Evolutionary conservation across 2,888 invertebrate genomes (phyloP).

Genomic region (Metopia argyrocephala): DNA sequence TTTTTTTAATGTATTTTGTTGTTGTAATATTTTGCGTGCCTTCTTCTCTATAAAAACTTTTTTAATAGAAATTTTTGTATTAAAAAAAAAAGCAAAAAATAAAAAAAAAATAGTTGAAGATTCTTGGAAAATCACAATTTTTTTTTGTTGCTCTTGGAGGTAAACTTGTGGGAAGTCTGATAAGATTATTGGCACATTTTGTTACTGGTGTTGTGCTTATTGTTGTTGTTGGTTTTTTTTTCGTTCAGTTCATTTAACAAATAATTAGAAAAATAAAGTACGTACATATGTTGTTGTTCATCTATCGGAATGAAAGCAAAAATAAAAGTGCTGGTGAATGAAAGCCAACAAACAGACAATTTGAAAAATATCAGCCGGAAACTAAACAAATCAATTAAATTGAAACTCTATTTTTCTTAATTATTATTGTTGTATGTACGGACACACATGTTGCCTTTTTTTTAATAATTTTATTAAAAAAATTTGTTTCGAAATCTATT

Average conservation of each 20-base stretch:
- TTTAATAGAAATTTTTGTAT: not conserved
- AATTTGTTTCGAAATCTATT: no score
- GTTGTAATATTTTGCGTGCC: not conserved
- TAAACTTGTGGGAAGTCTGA: not conserved
- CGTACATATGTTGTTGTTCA: no score
- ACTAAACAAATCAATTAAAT: slow-evolving; percentile 50
- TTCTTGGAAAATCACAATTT: not conserved
- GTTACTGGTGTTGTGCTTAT: not conserved
- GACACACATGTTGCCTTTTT: no score
- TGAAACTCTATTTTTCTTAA: not conserved
- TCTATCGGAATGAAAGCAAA: not conserved
- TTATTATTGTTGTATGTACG: not conserved
- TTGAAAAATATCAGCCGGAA: slow-evolving; percentile 15
- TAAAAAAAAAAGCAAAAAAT: no score
- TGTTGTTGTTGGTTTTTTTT: not conserved
- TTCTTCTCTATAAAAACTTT: not conserved
- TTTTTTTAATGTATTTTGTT: not conserved
- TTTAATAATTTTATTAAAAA: no score
- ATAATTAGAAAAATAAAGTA: not conserved
- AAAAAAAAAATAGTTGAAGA: not conserved
- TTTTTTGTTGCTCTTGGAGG: not conserved
- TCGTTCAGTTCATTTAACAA: not conserved
- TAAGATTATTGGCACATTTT: not conserved
- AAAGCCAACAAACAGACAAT: not conserved
- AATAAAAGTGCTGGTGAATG: not conserved